Evolutionary conservation across 2,888 invertebrate genomes (phyloP).

Genomic region (Rosalia funebris): DNA sequence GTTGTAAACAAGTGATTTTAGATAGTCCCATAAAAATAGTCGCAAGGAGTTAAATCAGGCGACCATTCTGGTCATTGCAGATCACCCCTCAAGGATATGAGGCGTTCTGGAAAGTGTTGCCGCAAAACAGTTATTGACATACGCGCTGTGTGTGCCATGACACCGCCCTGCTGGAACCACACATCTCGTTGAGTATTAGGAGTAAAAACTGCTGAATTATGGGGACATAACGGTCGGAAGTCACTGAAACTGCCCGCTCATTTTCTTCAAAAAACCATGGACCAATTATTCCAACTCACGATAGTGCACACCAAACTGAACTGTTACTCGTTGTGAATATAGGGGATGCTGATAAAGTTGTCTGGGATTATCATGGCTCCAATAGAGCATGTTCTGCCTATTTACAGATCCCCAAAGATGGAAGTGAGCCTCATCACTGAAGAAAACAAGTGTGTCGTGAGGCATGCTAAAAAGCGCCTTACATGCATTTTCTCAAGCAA

Average conservation of each 20-base stretch:
- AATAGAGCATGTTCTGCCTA: too few species aligned
- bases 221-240: slow-evolving; percentile 21
- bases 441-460: too few species aligned
- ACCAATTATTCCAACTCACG: neutral
- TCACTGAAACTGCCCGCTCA: slow-evolving; percentile 15
- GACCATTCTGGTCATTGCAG: slow-evolving; percentile 28
- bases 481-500: too few species aligned
- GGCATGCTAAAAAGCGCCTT: too few species aligned
- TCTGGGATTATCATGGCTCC: too few species aligned
- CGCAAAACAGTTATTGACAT: too few species aligned
- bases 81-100: slow-evolving; percentile 26
- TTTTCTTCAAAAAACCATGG: slow-evolving; percentile 15
- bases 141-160: too few species aligned
- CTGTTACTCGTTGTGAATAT: neutral
- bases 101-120: slow-evolving; percentile 16
- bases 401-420: too few species aligned
- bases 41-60: slow-evolving; percentile 30
- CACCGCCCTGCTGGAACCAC: slow-evolving; percentile 36
- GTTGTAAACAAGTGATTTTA: slow-evolving; percentile 27
- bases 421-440: too few species aligned
- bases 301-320: slow-evolving; percentile 5
- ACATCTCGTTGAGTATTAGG: slow-evolving; percentile 21
- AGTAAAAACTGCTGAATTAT: slow-evolving; percentile 24
- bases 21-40: slow-evolving; percentile 32
- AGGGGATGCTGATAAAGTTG: too few species aligned